phyloP scores from a whole-genome alignment of 1,140 invertebrate species.

The Latrodectus geometricus region DNA sequence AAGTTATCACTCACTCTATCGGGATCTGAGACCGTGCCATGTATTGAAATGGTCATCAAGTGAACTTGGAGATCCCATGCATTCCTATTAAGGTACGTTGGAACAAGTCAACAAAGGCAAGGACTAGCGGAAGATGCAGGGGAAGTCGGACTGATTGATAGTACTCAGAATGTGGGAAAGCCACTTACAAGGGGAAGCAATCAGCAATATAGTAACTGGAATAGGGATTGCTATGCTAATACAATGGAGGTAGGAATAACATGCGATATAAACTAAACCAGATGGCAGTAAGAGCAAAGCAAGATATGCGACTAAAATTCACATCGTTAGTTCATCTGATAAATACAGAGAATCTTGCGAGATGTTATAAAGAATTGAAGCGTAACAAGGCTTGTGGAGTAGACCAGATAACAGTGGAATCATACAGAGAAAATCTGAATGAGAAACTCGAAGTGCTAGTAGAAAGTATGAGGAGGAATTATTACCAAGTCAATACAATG shows the following conservation, averaged over 20 bases:
- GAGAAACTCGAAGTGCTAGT: slow-evolving; percentile 19
- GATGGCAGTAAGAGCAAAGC: slow-evolving; percentile 24
- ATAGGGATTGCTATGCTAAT: slow-evolving; percentile 1
- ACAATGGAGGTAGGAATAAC: not conserved
- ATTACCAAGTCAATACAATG: too few species aligned
- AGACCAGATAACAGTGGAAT: slow-evolving; percentile 2
- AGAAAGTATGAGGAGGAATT: slow-evolving; percentile 27
- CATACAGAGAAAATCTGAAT: not conserved
- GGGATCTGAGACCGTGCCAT: too few species aligned
- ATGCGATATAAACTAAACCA: slow-evolving; percentile 16
- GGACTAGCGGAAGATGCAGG: slow-evolving; percentile 17
- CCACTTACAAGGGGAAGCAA: slow-evolving; percentile 14
- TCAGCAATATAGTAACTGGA: slow-evolving; percentile 11
- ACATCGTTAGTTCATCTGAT: slow-evolving; percentile 19
- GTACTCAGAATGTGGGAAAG: slow-evolving; percentile 39
- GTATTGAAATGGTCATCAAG: not conserved
- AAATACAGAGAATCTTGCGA: slow-evolving; percentile 5
- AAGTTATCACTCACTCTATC: too few species aligned
- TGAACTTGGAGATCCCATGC: slow-evolving; percentile 4
- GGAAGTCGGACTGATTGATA: slow-evolving; percentile 38
- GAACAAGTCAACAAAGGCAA: slow-evolving; percentile 18
- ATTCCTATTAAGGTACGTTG: slow-evolving; percentile 7
- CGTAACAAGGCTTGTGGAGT: slow-evolving; percentile 4
- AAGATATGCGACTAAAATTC: slow-evolving; percentile 24
- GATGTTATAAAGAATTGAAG: not conserved